These are phyloP conservation scores for Turritopsis rubra DNA, from an alignment of 30 jellyfish, hydroid and myxozoan genomes.

Conservation along the genomic window DNA sequence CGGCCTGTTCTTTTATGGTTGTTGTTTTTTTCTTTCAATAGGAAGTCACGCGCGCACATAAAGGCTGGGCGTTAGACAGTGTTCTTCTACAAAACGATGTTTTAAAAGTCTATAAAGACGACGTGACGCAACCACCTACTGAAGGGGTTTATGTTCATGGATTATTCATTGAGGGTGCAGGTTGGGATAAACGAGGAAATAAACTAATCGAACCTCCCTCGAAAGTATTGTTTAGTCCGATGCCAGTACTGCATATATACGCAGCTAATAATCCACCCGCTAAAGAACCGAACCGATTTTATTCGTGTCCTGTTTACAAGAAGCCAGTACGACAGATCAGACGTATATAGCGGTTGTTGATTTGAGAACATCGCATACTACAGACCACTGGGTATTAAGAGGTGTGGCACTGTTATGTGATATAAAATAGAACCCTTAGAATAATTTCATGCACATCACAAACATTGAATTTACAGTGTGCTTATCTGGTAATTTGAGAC, in stretches of 20 bases:
- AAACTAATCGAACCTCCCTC: constrained; percentile 72
- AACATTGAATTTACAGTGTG: no score
- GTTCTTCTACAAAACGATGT: constrained; percentile 80
- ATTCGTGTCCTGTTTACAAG: constrained; percentile 83
- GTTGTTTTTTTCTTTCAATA: not conserved
- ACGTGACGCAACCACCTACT: constrained; percentile 56
- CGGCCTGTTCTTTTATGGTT: no score
- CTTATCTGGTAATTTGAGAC: no score
- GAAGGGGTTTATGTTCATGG: constrained; percentile 88
- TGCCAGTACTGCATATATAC: constrained; percentile 80
- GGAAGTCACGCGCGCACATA: constrained; percentile 78
- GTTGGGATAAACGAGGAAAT: constrained; percentile 80
- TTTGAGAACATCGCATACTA: constrained; percentile 47
- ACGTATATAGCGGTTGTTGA: constrained; percentile 53
- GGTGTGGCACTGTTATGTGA: constrained; percentile 91
- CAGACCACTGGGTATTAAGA: constrained; percentile 84
- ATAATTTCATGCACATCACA: no score
- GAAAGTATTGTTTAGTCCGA: constrained; percentile 63
- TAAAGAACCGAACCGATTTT: constrained; percentile 30
- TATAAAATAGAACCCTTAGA: constrained; percentile 20
- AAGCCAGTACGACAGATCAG: constrained; percentile 73
- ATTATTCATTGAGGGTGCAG: constrained; percentile 74
- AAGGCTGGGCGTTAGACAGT: constrained; percentile 91
- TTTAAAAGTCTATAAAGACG: constrained; percentile 57
- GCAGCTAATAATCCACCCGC: constrained; percentile 59